Evolutionary conservation across 2,888 invertebrate genomes (phyloP).

Genomic region (Cataglyphis albicans): DNA sequence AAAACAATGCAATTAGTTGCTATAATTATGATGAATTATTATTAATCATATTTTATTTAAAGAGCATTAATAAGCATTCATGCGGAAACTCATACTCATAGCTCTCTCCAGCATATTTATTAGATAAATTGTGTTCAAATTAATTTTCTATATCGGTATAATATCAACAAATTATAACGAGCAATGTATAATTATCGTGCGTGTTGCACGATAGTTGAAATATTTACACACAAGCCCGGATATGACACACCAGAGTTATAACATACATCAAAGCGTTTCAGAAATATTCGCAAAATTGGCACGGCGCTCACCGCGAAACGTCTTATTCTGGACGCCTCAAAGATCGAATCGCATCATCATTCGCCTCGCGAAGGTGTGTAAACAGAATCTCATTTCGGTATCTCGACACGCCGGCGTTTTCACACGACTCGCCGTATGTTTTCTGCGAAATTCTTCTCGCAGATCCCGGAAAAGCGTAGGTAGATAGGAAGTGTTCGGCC

Average conservation of each 20-base stretch:
- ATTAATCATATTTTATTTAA: neutral
- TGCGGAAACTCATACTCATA: neutral
- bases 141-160: conserved; percentile 6
- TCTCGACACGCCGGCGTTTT: conserved; percentile 7
- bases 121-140: conserved; percentile 18
- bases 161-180: conserved; percentile 25
- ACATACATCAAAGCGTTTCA: neutral
- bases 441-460: conserved; percentile 27
- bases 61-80: conserved; percentile 1
- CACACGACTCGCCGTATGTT: conserved; percentile 24
- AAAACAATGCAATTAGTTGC: neutral
- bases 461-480: conserved; percentile 39
- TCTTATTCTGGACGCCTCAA: conserved; percentile 43
- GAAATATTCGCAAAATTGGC: conserved; percentile 38
- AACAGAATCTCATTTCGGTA: conserved; percentile 34
- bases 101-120: neutral
- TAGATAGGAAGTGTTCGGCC: conserved; percentile 25
- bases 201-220: neutral
- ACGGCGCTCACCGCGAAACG: conserved; percentile 1
- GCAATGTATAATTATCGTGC: neutral
- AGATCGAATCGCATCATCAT: conserved; percentile 34
- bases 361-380: conserved; percentile 14
- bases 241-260: conserved; percentile 1
- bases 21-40: conserved; percentile 6
- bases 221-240: neutral